Evolutionary conservation across 2,797 vertebrate genomes (phyloP).

Genomic region (Pangasius macronema): DNA sequence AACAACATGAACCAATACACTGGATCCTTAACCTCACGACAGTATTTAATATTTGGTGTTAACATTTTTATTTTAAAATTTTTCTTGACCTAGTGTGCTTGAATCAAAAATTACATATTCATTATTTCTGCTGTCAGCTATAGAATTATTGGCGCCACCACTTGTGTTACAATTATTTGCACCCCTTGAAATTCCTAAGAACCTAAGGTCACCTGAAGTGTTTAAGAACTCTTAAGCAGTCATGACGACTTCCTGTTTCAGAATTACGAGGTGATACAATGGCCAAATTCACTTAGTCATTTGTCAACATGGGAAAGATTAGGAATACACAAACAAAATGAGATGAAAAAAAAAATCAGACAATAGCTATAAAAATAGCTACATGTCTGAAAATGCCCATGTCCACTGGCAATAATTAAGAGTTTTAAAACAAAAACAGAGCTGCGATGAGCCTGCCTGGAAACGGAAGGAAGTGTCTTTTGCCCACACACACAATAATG

Average conservation of each 20-base stretch:
- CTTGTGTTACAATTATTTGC: neutral
- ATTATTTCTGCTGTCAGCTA: neutral
- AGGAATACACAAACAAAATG: neutral
- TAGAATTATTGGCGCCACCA: neutral
- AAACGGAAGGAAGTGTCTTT: constrained; percentile 10
- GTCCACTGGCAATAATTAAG: neutral
- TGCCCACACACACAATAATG: neutral
- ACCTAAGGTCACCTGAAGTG: neutral
- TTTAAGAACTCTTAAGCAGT: neutral
- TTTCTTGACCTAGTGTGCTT: neutral
- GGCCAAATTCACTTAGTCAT: neutral
- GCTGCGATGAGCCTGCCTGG: neutral
- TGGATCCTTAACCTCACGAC: neutral
- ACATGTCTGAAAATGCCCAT: neutral
- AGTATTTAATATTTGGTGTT: neutral
- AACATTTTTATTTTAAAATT: neutral
- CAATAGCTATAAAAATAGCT: neutral
- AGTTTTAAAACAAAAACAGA: neutral
- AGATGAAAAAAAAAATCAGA: neutral
- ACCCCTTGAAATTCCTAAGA: neutral
- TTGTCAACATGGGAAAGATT: neutral
- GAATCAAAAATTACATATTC: neutral
- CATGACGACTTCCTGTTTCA: neutral
- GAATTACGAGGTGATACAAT: neutral
- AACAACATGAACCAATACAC: neutral